Base-by-base conservation (phyloP, 2,888 invertebrate genomes). In the Pheosia gnoma region DNA sequence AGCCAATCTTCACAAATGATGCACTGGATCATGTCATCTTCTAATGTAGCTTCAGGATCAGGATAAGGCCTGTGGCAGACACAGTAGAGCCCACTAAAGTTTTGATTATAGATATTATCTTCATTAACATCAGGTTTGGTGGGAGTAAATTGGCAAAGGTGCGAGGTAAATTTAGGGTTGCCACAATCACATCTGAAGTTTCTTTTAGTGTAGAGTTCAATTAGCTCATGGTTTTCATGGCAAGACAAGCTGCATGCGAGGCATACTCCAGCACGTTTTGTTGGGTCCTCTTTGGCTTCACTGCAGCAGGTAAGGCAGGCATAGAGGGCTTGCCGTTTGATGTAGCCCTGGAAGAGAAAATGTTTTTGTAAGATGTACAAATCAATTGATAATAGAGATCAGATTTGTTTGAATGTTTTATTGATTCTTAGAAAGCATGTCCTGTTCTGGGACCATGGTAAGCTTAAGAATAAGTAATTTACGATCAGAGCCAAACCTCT, bases 1-100 rank as follows among this genome's bases (percentile, higher is more conserved):
- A 96, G 98, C 99, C 99, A 99, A 87, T 99, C 99, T 86, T 99
- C 99, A 87, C 99, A 99, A 60, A 99, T 93, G 55, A 97, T 94
- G 82, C 99, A 99, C 84, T 99, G 99, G 58, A 99, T 95, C 99
- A 99, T 99, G 77, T 97, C 97, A 90, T 98, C 98, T 60, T 96
- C 96, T 49, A 95, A 89, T 5, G 95, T 94, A 81, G 96, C 95
- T 9, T 98, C 98, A 0, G 97, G 96, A 89, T 99, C 99, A 10
- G 99, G 99, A 89, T 99, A 99, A 0, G 99, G 99, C 60, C 98
- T 95, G 52, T 96, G 93, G 85, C 99, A 99, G 10, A 93, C 95
- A 84, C 99, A 99, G 88, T 99, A 99, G 3, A 97, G 83, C 0
- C 99, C 99, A 78, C 95, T 95, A 82, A 98, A 99, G 87, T 99